phyloP scores from a whole-genome alignment of 2,888 invertebrate genomes.

The Willowsia nigromaculata region DNA sequence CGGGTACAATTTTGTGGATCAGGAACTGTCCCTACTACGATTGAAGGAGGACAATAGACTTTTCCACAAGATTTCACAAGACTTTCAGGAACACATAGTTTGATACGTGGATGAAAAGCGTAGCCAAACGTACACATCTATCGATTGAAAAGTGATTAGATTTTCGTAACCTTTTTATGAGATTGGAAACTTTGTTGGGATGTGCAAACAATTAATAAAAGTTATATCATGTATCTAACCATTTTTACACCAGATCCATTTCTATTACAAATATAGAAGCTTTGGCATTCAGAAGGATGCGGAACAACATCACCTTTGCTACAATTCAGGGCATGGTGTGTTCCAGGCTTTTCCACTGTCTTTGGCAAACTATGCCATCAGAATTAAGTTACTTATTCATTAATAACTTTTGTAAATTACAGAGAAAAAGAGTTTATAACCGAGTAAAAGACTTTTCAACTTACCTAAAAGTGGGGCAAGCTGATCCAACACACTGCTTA shows the following conservation, averaged over 20 bases:
- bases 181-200: no score
- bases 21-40: conserved; percentile 28
- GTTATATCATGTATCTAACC: conserved; percentile 4
- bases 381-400: not conserved
- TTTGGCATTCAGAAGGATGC: conserved; percentile 13
- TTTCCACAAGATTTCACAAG: conserved; percentile 50
- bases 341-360: not conserved
- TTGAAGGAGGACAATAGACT: conserved; percentile 29
- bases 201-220: no score
- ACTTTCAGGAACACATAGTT: conserved; percentile 35
- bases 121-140: conserved; percentile 50
- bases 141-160: not conserved
- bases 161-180: no score
- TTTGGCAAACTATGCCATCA: not conserved
- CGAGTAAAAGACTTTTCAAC: not conserved
- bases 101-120: conserved; percentile 34
- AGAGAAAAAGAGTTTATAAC: not conserved
- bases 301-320: not conserved
- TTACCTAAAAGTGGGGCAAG: conserved; percentile 38
- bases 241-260: conserved; percentile 27
- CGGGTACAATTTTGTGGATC: conserved; percentile 46
- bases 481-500: conserved; percentile 43
- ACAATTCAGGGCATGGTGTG: conserved; percentile 3
- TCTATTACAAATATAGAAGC: conserved; percentile 19
- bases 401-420: not conserved